Evolutionary conservation across 2,888 invertebrate genomes (phyloP), one percentile per base, ranked within the genome.

Genomic region (Cremastinae sp.): DNA sequence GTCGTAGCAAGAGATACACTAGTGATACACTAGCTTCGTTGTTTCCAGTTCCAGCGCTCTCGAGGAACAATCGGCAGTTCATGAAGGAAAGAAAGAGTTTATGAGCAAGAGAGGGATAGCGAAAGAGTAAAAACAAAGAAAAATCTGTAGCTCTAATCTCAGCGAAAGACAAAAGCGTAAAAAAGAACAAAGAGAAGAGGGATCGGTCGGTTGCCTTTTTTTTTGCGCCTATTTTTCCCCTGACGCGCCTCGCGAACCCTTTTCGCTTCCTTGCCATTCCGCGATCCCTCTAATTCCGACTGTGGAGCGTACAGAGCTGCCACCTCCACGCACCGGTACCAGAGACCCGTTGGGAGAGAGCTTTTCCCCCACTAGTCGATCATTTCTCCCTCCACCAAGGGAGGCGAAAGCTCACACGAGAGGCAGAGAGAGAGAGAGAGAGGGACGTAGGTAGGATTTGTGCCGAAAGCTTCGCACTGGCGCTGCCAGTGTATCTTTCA

Each of bases 231-330:
- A 20, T 39, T n/a, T n/a, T n/a, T n/a, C n/a, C n/a, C n/a, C n/a
- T n/a, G n/a, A n/a, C n/a, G n/a, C n/a, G 35, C 28, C 45, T 12
- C 45, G 35, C 56, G 45, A 66, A 66, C 56, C 56, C 56, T 37
- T 66, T 55, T 53, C 35, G 28, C 59, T 51, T 56, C 64, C 53
- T 68, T 45, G 3, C 61, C 53, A 45, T 61, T 66, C 49, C 62
- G 45, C 22, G 39, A 68, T 74, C 61, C 74, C 49, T 68, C 49
- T 68, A 56, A 58, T 68, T 58, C 68, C 68, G 37, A 68, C 56
- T 28, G 68, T 68, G 39, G 22, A 49, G 58, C 49, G 58, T 68
- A 68, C 56, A 68, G 35, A 47, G 49, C 58, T 58, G 58, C 58
- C 47, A 58, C 68, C 68, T 58, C 39, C 37, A 58, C 47, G 10